Base-by-base conservation (phyloP, 2,797 vertebrate genomes). In the Gallirallus australis region DNA sequence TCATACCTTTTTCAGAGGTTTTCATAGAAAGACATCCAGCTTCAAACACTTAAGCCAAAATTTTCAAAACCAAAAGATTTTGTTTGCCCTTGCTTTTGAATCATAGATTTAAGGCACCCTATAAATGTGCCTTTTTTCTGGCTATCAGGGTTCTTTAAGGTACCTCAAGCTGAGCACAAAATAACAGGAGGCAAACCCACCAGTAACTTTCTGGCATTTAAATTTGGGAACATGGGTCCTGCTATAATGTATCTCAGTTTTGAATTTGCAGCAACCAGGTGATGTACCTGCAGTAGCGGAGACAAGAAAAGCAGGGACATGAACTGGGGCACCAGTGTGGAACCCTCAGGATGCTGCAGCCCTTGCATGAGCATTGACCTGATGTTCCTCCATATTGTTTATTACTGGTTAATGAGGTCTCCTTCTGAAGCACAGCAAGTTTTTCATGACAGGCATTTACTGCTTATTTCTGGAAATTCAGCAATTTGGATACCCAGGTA, bases 321-420 rank as follows among this genome's bases (percentile, higher is more conserved):
- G 25, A 79, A 47, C 23, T 17, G 35, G 7, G 42, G 21, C 35
- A 60, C 31, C 15, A 7, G 23, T 20, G 11, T 47, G 31, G 45
- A 70, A 7, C 35, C 20, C 37, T 37, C 52, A 47, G 57, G 45
- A 35, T 65, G 47, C 13, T 73, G 33, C 33, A 69, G n/a, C 28
- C 25, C 10, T 54, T 31, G 6, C 0, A 2, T 60, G 61, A 82
- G 28, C 0, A 0, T 39, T 35, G 66, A 45, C 45, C 45, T 50
- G 39, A 19, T 45, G 30, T 28, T 56, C 39, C 31, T 88, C 24
- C 9, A 18, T 12, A 12, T 14, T 1, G 0, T 50, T 64, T 4
- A 1, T 25, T 66, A 56, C n/a, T 48, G 35, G 27, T 45, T 89
- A 53, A 61, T 40, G 76, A 72, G 77, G 15, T 11, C 11, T 89